Conservation (phyloP, 2,888 invertebrate species). For the Hypomecis punctinalis region DNA sequence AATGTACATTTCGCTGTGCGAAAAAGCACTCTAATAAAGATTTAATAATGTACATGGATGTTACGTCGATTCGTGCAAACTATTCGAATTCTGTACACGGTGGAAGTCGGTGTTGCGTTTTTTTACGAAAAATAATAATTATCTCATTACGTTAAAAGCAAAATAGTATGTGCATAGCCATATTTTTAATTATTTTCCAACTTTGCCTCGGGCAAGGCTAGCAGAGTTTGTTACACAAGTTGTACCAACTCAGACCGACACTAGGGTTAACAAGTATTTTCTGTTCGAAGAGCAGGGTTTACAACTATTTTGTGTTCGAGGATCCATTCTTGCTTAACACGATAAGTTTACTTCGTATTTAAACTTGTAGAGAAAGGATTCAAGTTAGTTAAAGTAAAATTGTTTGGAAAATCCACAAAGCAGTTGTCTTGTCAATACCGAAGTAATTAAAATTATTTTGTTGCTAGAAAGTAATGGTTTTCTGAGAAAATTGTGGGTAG, state of each 20-base stretch:
- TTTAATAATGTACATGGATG: no score
- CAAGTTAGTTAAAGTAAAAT: constrained; percentile 10
- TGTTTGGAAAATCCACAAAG: not conserved
- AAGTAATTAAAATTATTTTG: not conserved
- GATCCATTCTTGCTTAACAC: constrained; percentile 19
- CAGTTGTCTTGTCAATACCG: not conserved
- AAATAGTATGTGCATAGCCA: no score
- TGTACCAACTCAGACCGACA: constrained; percentile 9
- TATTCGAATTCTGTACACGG: no score
- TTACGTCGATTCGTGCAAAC: no score
- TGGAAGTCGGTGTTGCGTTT: no score
- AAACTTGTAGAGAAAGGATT: constrained; percentile 16
- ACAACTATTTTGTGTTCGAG: constrained; percentile 17
- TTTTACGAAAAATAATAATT: no score
- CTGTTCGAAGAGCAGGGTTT: constrained; percentile 10
- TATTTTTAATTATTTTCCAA: not conserved
- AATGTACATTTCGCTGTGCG: no score
- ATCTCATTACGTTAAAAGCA: no score
- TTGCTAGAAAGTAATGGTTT: no score
- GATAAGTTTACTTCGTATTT: constrained; percentile 5
- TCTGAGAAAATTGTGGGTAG: no score
- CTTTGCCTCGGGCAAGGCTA: constrained; percentile 5
- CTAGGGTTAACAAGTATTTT: constrained; percentile 17
- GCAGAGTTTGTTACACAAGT: constrained; percentile 20
- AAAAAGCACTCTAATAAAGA: no score